Percentiles rank a stretch among this genome's conserved stretches.
phyloP scores from a whole-genome alignment of 2,797 vertebrate genomes.

The Aeoliscus strigatus region DNA sequence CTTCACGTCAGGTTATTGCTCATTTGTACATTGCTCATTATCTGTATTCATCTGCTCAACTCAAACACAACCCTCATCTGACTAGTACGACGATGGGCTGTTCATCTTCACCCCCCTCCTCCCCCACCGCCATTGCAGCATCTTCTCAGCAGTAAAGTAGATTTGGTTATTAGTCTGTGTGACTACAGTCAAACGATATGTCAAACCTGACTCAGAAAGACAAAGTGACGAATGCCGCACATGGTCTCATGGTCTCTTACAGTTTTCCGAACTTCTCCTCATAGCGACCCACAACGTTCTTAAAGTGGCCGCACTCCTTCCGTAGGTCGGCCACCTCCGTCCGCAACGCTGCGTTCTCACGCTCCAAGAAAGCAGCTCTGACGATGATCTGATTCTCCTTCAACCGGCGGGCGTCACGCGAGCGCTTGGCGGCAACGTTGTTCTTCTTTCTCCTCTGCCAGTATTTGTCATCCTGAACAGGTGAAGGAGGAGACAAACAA shows the following conservation, averaged over 20 bases:
- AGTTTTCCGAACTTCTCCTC: constrained; percentile 85
- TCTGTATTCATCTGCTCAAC: neutral
- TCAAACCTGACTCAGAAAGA: neutral
- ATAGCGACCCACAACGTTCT: constrained; percentile 83
- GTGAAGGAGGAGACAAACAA: no score
- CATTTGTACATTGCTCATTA: no score
- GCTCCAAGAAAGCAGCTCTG: constrained; percentile 92
- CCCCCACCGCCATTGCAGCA: neutral
- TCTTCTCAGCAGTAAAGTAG: neutral
- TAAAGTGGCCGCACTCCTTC: constrained; percentile 86
- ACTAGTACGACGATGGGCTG: no score
- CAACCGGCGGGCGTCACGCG: constrained; percentile 88
- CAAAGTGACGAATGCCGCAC: constrained; percentile 7
- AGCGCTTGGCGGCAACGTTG: constrained; percentile 94
- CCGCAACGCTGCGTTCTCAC: constrained; percentile 87
- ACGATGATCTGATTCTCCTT: constrained; percentile 99
- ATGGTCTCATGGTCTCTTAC: constrained; percentile 72
- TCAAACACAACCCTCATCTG: no score
- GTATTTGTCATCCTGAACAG: constrained; percentile 87
- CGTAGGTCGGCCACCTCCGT: constrained; percentile 90
- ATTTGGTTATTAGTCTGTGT: neutral
- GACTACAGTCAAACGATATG: neutral
- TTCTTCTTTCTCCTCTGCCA: constrained; percentile 96
- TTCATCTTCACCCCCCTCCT: neutral
- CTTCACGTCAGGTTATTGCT: neutral